Base-by-base conservation (phyloP, 2,113 vertebrate genomes). In the Reinhardtius hippoglossoides region DNA sequence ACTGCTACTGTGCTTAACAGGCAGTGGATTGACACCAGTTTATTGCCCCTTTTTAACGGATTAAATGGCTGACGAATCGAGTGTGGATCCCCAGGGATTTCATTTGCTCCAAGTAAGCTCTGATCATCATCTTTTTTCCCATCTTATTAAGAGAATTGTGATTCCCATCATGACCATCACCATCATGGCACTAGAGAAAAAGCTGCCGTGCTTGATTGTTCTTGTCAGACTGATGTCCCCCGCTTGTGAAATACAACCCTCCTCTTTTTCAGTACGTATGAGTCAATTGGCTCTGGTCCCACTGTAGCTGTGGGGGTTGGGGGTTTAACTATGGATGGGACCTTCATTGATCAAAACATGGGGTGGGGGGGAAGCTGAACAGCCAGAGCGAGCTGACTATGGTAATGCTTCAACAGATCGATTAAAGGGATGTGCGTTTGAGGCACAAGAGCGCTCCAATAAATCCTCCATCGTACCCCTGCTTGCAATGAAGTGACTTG, bases 351-450 rank as follows among this genome's bases (percentile, higher is more conserved):
- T 90, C 84, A 79, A 54, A 77, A 75, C 44, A 59, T 76, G 44
- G 62, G 76, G 18, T 58, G 61, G 61, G 63, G 59, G 54, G 55
- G 18, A 9, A 42, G 58, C 61, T 60, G 59, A 77, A 62, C 21
- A 40, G 71, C 71, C 27, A 66, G 64, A 84, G 78, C 31, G 78
- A 88, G 83, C 83, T 74, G 82, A 82, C 88, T 85, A 88, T 84
- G 85, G 85, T 89, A 90, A 90, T 91, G 86, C 85, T 85, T 88
- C 73, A 78, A 71, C 55, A 7, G 79, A 92, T 93, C 83, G 77
- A 92, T 93, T 83, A 65, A 72, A 87, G 78, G 78, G 88, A 88
- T 90, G 79, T 84, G 77, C 73, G 61, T 85, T 80, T 83, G 88
- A 83, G 80, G 79, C 87, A 83, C 61, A 78, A 63, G 80, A 83